Conservation (phyloP, 2,888 invertebrate genomes). For the Amorpha juglandis region DNA sequence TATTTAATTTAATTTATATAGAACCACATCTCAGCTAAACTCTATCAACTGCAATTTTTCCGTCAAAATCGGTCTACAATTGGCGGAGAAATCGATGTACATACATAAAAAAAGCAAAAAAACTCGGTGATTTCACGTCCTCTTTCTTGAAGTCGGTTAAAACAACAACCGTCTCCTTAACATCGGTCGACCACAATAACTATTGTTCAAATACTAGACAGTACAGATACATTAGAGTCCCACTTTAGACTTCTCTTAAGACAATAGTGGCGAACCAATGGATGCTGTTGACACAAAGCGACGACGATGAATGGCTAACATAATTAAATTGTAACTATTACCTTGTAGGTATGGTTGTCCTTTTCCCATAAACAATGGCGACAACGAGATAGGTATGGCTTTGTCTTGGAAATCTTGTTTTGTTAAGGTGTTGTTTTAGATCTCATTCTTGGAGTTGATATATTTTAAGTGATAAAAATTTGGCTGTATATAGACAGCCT, state of each 20-base stretch:
- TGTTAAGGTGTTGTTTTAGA: not conserved
- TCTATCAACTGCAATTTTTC: too few relatives aligned
- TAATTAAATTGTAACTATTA: constrained; percentile 22
- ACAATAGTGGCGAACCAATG: constrained; percentile 28
- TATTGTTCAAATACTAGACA: constrained; percentile 26
- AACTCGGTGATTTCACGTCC: too few relatives aligned
- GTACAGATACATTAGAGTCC: constrained; percentile 24
- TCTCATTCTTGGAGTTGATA: too few relatives aligned
- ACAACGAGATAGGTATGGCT: not conserved
- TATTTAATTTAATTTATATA: too few relatives aligned
- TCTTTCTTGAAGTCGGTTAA: too few relatives aligned
- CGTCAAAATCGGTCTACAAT: too few relatives aligned
- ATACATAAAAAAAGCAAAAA: too few relatives aligned
- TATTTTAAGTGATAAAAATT: too few relatives aligned
- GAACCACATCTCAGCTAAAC: too few relatives aligned
- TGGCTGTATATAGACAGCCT: too few relatives aligned
- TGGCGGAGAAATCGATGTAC: too few relatives aligned
- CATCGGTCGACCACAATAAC: constrained; percentile 22
- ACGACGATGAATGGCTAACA: constrained; percentile 24
- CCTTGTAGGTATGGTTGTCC: constrained; percentile 16
- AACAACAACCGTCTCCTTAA: not conserved
- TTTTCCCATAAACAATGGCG: constrained; percentile 25
- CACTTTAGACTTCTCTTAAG: constrained; percentile 27
- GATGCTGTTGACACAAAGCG: constrained; percentile 22
- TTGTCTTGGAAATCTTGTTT: constrained; percentile 1